phyloP scores from a whole-genome alignment of 2,888 invertebrate species.

The Caprella mutica region DNA sequence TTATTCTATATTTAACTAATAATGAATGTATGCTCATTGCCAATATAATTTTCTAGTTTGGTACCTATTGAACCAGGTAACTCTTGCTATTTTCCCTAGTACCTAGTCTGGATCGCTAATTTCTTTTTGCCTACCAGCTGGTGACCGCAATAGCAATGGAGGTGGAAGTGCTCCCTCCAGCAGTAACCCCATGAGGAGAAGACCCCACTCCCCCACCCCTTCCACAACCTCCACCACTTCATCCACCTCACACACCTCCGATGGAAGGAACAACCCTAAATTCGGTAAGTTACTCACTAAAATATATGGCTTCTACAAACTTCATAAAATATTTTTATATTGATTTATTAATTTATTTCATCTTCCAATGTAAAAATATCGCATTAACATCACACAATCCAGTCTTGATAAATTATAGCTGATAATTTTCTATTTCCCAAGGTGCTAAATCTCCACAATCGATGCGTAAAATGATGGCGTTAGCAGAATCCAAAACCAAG shows the following conservation, averaged over 20 bases:
- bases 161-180: slow-evolving; percentile 29
- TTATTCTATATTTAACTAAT: too few relatives aligned
- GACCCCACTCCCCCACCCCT: slow-evolving; percentile 85
- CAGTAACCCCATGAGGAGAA: slow-evolving; percentile 46
- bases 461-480: slow-evolving; percentile 82
- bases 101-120: too few relatives aligned
- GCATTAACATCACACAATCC: not conserved
- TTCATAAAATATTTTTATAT: not conserved
- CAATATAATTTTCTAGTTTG: too few relatives aligned
- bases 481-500: slow-evolving; percentile 62
- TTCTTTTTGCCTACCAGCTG: too few relatives aligned
- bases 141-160: slow-evolving; percentile 8
- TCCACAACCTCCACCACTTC: slow-evolving; percentile 85
- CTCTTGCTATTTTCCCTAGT: too few relatives aligned
- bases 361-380: not conserved
- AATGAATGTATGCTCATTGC: too few relatives aligned
- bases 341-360: not conserved
- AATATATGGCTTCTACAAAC: not conserved
- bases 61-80: too few relatives aligned
- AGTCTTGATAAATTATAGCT: not conserved
- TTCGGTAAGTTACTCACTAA: slow-evolving; percentile 23
- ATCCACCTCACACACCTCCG: slow-evolving; percentile 55
- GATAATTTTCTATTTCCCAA: slow-evolving; percentile 35
- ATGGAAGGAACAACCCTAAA: slow-evolving; percentile 36
- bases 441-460: slow-evolving; percentile 94